Conservation (phyloP, 2,113 vertebrate species). For the Colinus virginianus region DNA sequence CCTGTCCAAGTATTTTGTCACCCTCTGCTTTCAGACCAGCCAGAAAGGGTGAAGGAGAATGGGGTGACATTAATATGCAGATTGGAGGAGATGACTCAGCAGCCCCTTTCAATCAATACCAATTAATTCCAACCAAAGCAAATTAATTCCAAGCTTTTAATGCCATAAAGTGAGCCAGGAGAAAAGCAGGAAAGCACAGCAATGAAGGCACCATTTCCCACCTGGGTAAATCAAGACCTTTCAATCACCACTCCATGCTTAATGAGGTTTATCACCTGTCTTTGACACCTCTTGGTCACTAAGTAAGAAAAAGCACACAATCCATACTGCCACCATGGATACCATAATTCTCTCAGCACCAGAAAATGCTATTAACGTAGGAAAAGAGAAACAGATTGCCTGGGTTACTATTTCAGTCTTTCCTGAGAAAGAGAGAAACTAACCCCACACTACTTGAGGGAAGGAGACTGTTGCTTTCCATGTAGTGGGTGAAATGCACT, state of each 20-base stretch:
- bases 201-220: not conserved
- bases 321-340: not conserved
- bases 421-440: not conserved
- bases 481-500: not conserved
- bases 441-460: not conserved
- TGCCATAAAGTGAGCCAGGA: not conserved
- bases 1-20: not conserved
- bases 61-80: not conserved
- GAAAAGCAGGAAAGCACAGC: not conserved
- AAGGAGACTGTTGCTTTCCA: not conserved
- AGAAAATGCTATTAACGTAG: not conserved
- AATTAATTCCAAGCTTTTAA: not conserved
- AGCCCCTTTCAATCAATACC: not conserved
- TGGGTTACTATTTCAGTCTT: not conserved
- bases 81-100: not conserved
- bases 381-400: not conserved
- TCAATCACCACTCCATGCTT: not conserved
- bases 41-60: not conserved
- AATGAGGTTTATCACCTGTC: not conserved
- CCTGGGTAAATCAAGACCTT: not conserved
- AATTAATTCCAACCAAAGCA: slow-evolving; percentile 1
- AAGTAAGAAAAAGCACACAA: not conserved
- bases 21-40: not conserved
- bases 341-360: not conserved
- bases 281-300: not conserved